Percentiles rank a stretch among this genome's conserved stretches.
Evolutionary conservation across 2,113 vertebrate genomes (phyloP).

Genomic region (Caranx melampygus): DNA sequence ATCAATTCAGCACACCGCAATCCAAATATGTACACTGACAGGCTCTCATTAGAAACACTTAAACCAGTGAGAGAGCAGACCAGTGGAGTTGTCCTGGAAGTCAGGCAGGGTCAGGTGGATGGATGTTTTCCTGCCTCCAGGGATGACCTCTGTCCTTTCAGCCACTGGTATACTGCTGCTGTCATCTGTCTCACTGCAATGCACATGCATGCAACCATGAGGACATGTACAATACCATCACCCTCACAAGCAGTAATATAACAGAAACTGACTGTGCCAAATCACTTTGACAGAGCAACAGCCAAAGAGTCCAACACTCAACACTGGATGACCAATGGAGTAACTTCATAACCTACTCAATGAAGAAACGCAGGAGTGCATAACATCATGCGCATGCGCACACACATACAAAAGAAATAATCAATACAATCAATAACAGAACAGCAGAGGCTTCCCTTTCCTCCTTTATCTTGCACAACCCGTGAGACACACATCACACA

Average conservation of each 20-base stretch:
- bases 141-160: slow-evolving; percentile 81
- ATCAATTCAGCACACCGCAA: slow-evolving; percentile 16
- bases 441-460: neutral
- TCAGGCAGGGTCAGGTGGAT: slow-evolving; percentile 92
- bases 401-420: slow-evolving; percentile 1
- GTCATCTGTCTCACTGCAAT: slow-evolving; percentile 92
- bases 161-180: slow-evolving; percentile 86
- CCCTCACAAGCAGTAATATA: too few relatives aligned
- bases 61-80: slow-evolving; percentile 78
- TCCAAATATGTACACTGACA: slow-evolving; percentile 31
- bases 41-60: neutral
- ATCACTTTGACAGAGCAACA: too few relatives aligned
- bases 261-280: too few relatives aligned
- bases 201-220: slow-evolving; percentile 20
- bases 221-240: neutral
- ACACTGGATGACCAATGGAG: too few relatives aligned
- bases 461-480: neutral
- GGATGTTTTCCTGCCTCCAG: slow-evolving; percentile 84
- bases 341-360: too few relatives aligned
- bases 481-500: neutral
- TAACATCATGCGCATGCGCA: neutral
- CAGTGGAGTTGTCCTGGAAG: slow-evolving; percentile 90
- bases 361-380: neutral
- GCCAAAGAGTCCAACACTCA: too few relatives aligned
- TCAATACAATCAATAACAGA: slow-evolving; percentile 11